Evolutionary conservation across 2,888 invertebrate genomes (phyloP).

Genomic region (Clivina fossor): DNA sequence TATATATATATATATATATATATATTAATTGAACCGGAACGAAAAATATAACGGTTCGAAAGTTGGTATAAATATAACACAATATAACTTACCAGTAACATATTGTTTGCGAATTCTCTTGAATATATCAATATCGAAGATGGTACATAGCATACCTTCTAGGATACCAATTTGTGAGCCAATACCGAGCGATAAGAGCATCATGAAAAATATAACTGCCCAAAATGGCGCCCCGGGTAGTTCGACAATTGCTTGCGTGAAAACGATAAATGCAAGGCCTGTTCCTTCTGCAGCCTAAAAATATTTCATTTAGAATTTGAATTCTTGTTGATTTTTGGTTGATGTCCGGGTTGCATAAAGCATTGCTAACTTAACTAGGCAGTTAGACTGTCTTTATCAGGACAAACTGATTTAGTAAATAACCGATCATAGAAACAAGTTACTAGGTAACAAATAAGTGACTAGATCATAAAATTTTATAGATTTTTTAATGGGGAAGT

Average conservation of each 20-base stretch:
- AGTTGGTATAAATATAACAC: background rate
- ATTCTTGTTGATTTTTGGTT: background rate
- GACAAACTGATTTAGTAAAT: too few species aligned
- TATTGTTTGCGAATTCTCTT: conserved; percentile 86
- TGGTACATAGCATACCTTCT: conserved; percentile 94
- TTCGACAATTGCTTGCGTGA: conserved; percentile 94
- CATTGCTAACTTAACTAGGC: background rate
- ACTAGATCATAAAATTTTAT: too few species aligned
- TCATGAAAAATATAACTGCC: conserved; percentile 94
- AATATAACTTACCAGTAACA: conserved; percentile 68
- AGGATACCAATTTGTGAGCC: conserved; percentile 96
- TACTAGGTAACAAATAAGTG: too few species aligned
- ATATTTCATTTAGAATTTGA: background rate
- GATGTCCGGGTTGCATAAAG: background rate
- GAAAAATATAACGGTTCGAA: background rate
- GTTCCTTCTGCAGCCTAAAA: conserved; percentile 92
- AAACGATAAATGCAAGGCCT: conserved; percentile 94
- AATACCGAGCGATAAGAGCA: conserved; percentile 89
- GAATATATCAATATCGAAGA: conserved; percentile 91
- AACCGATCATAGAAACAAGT: too few species aligned
- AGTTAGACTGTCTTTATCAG: background rate
- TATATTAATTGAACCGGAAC: background rate
- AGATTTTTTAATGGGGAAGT: too few species aligned
- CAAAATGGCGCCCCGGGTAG: conserved; percentile 93
- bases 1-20: conserved; percentile 7